Base-by-base conservation (phyloP, 1,140 invertebrate species). In the Berghia stephanieae region DNA sequence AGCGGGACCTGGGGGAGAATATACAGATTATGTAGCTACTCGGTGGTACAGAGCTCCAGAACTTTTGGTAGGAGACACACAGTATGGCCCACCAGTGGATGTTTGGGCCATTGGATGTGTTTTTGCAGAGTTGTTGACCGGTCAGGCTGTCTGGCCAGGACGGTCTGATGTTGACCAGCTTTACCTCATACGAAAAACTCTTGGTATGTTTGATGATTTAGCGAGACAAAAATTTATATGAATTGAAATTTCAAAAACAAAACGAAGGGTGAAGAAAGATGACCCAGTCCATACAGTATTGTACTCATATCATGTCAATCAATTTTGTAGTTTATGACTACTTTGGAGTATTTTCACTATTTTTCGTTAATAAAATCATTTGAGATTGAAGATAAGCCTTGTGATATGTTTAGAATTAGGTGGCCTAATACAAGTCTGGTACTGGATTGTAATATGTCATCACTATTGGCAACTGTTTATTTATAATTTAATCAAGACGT, bases 11-110 rank as follows among this genome's bases (percentile, higher is more conserved):
- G 96, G 96, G 8, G 98, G 99, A 91, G 97, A 98, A 88, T 99
- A 98, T 87, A 99, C 98, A 71, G 98, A 99, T 89, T 99, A 99
- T 89, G 98, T 99, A 63, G 98, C 98, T 2, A 99, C 98, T 6
- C 91, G 98, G 36, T 99, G 98, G 98, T 99, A 99, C 89, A 91
- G 98, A 73, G 95, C 97, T 21, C 97, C 89, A 0, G 98, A 99
- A 90, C 91, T 99, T 13, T 91, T 99, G 31, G 98, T 99, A 0
- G 98, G 98, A 0, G 98, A 99, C 87, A 98, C 96, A 2, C 94
- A 96, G 86, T 99, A 99, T 87, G 96, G 97, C 6, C 95, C 96
- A 0, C 94, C 96, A 0, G 98, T 99, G 0, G 98, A 99, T 87
- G 95, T 99, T 18, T 99, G 98, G 98, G 97, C 97, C 38, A 89